Percentiles rank a stretch among this genome's conserved stretches.
Evolutionary conservation across 2,113 vertebrate genomes (phyloP).

Genomic region (Nycticorax nycticorax): DNA sequence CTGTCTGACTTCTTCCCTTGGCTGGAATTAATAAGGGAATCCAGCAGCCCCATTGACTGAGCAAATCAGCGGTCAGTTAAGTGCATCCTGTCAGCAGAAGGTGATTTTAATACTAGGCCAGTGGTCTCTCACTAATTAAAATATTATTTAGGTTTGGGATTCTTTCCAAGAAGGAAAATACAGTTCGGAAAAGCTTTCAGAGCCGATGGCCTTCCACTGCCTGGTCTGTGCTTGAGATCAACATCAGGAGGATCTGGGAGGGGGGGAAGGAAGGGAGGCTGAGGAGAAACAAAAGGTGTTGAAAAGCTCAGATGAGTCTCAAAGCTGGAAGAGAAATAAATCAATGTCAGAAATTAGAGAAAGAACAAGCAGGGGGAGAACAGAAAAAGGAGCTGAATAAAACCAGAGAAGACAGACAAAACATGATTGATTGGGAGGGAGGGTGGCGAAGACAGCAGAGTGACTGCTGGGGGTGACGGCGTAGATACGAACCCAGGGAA

Average conservation of each 20-base stretch:
- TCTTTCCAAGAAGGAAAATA: constrained; percentile 25
- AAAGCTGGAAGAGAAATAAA: not conserved
- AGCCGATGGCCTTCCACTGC: not conserved
- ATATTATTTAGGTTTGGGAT: constrained; percentile 16
- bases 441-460: not conserved
- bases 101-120: constrained; percentile 27
- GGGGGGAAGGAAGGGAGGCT: not conserved
- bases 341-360: constrained; percentile 40
- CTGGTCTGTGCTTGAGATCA: not conserved
- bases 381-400: constrained; percentile 39
- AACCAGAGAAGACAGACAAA: not conserved
- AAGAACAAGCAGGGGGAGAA: constrained; percentile 22
- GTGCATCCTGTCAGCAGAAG: constrained; percentile 27
- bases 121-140: constrained; percentile 39
- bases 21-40: not conserved
- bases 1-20: not conserved
- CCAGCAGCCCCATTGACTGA: not conserved
- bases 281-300: constrained; percentile 10
- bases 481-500: not conserved
- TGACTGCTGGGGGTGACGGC: not conserved
- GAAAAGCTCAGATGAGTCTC: not conserved
- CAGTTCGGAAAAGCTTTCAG: not conserved
- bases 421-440: constrained; percentile 20
- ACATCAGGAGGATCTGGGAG: not conserved
- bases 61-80: not conserved